phyloP scores from a whole-genome alignment of 2,113 vertebrate species.

The Lutjanus erythropterus region DNA sequence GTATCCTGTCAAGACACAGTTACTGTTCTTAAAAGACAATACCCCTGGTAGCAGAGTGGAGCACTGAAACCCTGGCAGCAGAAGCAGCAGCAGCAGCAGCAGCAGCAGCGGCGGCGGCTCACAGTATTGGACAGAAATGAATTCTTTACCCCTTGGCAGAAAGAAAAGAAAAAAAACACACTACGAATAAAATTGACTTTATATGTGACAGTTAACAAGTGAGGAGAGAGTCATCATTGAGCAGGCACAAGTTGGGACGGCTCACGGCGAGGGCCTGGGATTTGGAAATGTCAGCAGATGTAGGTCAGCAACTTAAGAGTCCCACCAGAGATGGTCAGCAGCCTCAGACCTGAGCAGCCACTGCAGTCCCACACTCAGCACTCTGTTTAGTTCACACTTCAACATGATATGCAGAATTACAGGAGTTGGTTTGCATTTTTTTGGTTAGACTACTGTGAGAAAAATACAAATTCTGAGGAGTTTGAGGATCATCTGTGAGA shows the following conservation, averaged over 20 bases:
- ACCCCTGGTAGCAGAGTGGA: constrained; percentile 23
- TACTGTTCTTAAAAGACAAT: constrained; percentile 46
- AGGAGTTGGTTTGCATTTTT: neutral
- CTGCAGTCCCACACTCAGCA: constrained; percentile 35
- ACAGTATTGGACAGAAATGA: constrained; percentile 54
- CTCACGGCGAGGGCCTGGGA: constrained; percentile 53
- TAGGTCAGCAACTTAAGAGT: constrained; percentile 75
- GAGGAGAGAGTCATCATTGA: constrained; percentile 62
- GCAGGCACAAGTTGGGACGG: constrained; percentile 55
- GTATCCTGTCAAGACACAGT: constrained; percentile 47
- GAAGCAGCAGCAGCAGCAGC: constrained; percentile 36
- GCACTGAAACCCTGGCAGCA: constrained; percentile 33
- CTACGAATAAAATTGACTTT: constrained; percentile 62
- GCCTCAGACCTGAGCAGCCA: constrained; percentile 50
- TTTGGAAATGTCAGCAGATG: constrained; percentile 77
- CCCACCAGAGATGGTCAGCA: constrained; percentile 60
- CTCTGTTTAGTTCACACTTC: neutral
- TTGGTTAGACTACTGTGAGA: neutral
- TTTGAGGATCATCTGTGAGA: neutral
- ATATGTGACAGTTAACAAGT: constrained; percentile 73
- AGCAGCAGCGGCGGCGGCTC: constrained; percentile 34
- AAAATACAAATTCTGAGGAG: neutral
- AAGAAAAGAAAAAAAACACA: constrained; percentile 25
- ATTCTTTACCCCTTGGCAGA: constrained; percentile 48
- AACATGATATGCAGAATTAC: constrained; percentile 3